Percentiles rank a stretch among this genome's conserved stretches.
Conservation (phyloP, 2,888 invertebrate genomes). For the Caenorhabditis sp. region DNA sequence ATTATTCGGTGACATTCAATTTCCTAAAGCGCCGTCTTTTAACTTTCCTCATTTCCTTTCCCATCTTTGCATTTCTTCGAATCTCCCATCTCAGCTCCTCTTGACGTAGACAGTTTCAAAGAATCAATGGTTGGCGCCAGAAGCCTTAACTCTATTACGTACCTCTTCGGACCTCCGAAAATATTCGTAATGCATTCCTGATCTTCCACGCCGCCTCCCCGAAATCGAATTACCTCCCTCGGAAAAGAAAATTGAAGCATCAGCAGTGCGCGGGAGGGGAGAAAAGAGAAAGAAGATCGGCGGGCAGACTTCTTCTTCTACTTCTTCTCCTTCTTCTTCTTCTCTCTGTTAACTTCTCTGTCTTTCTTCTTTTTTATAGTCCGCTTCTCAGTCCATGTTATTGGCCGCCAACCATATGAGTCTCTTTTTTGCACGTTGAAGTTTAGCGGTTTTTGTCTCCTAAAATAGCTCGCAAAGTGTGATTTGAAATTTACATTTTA, state of each 20-base stretch:
- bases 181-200: slow-evolving; percentile 59
- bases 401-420: slow-evolving; percentile 29
- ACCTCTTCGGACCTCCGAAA: slow-evolving; percentile 52
- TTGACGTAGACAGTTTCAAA: slow-evolving; percentile 41
- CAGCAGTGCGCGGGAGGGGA: slow-evolving; percentile 11
- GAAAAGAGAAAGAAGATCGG: not conserved
- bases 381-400: slow-evolving; percentile 25
- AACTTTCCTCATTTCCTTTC: slow-evolving; percentile 12
- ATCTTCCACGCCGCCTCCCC: slow-evolving; percentile 54
- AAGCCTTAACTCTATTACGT: slow-evolving; percentile 44
- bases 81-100: not conserved
- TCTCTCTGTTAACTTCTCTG: slow-evolving; percentile 34
- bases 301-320: slow-evolving; percentile 31
- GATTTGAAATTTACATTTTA: no score
- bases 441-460: slow-evolving; percentile 17
- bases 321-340: slow-evolving; percentile 25
- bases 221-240: slow-evolving; percentile 59
- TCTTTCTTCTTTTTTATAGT: slow-evolving; percentile 44
- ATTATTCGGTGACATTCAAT: slow-evolving; percentile 24
- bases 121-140: slow-evolving; percentile 41
- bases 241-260: slow-evolving; percentile 60
- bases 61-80: not conserved
- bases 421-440: not conserved
- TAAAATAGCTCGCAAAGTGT: no score
- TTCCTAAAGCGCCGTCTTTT: slow-evolving; percentile 45